Evolutionary conservation across 2,113 vertebrate species (phyloP), one percentile per base, ranked within the genome.

Genomic region (Geothlypis trichas): DNA sequence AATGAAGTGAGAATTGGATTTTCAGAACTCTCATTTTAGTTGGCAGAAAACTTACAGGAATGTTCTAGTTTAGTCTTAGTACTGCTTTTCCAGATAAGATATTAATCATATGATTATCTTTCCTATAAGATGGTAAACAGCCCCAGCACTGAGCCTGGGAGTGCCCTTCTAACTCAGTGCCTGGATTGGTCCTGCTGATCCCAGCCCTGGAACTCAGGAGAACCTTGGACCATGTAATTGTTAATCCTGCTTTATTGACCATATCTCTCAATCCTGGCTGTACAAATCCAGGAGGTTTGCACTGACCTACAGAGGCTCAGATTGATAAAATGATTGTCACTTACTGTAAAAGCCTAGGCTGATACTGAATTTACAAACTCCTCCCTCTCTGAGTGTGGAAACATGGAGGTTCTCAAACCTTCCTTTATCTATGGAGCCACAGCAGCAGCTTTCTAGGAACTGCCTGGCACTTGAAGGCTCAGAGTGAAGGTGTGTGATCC

Each of bases 191-290:
- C 4, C 39, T 42, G 23, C 68, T 90, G 37, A 33, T 41, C 51
- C 49, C 42, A 49, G 1, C 10, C 37, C 27, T 35, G 41, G 55
- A 33, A 20, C 28, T 35, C 0, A 0, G 46, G 35, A 37, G 57
- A 77, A 5, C 57, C 41, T 33, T 49, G n/a, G 26, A 37, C 11
- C 22, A 2, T 22, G 11, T 22, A 2, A 41, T 74, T 92, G 67
- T 37, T 39, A 13, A 58, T 20, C 17, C 35, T 74, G 57, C 52
- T 46, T 68, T 74, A 35, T 16, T 66, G 41, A 33, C 41, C 2
- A 0, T 6, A 4, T 47, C 41, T 81, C 74, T 69, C 37, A 21
- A 16, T 77, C 69, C 35, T 54, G 41, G 10, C 51, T 87, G 2
- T 65, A 28, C 4, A 11, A 33, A 46, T 24, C 15, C 5, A 0